phyloP scores from a whole-genome alignment of 30 jellyfish, hydroid and myxozoan genomes.

The Mastigias papua region DNA sequence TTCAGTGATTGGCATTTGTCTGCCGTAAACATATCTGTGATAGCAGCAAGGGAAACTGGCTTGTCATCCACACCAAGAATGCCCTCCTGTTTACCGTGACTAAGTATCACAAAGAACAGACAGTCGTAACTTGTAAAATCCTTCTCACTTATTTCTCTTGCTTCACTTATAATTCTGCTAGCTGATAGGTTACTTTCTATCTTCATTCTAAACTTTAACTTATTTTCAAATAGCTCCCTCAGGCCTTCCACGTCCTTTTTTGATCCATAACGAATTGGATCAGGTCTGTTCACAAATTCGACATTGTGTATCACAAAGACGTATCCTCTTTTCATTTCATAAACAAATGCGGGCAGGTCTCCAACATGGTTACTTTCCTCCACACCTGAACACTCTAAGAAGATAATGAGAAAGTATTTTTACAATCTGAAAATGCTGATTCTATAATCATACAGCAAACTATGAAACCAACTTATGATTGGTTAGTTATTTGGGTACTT shows the following conservation, averaged over 20 bases:
- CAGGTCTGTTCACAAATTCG: neutral
- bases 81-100: constrained; percentile 81
- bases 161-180: neutral
- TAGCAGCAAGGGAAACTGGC: constrained; percentile 18
- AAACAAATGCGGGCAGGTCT: neutral
- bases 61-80: constrained; percentile 71
- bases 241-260: constrained; percentile 60
- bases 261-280: constrained; percentile 67
- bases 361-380: neutral
- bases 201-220: constrained; percentile 37
- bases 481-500: neutral
- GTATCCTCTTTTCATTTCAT: constrained; percentile 40
- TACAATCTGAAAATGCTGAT: neutral
- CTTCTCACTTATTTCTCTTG: constrained; percentile 8
- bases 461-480: neutral
- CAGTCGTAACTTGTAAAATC: constrained; percentile 47
- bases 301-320: constrained; percentile 37
- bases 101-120: constrained; percentile 44
- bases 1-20: constrained; percentile 68
- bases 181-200: constrained; percentile 18
- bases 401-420: too few relatives aligned
- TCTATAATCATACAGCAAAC: neutral
- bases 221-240: constrained; percentile 20
- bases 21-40: constrained; percentile 59
- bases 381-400: neutral